These are phyloP conservation scores for Acleris literana DNA, from an alignment of 2,888 invertebrate genomes.

Conservation along the genomic window DNA sequence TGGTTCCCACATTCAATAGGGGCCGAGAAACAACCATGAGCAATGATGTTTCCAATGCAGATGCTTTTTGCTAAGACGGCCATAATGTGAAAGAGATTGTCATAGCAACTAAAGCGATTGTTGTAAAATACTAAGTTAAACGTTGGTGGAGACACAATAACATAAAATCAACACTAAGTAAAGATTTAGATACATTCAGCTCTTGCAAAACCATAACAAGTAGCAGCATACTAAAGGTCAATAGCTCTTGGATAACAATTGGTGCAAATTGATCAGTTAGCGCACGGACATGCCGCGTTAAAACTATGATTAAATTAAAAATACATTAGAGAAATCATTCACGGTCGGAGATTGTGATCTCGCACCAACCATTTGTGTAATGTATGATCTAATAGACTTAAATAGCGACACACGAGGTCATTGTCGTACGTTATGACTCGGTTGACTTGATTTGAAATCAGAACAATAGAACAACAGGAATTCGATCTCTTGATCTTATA, in stretches of 20 bases:
- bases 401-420: slow-evolving; percentile 36
- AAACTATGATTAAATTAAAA: slow-evolving; percentile 37
- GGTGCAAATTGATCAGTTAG: slow-evolving; percentile 35
- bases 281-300: slow-evolving; percentile 27
- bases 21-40: slow-evolving; percentile 24
- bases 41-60: slow-evolving; percentile 21
- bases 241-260: slow-evolving; percentile 33
- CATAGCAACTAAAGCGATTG: neutral
- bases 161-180: neutral
- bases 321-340: slow-evolving; percentile 37
- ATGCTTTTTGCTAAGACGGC: slow-evolving; percentile 19
- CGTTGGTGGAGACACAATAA: neutral
- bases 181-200: slow-evolving; percentile 4
- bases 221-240: slow-evolving; percentile 28
- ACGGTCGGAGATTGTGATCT: slow-evolving; percentile 37
- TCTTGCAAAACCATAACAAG: slow-evolving; percentile 25
- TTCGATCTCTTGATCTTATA: slow-evolving; percentile 34
- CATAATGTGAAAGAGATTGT: slow-evolving; percentile 3
- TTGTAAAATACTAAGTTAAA: neutral
- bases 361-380: slow-evolving; percentile 35
- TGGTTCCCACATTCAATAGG: slow-evolving; percentile 31
- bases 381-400: slow-evolving; percentile 38
- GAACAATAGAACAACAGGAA: slow-evolving; percentile 35
- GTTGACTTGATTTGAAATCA: slow-evolving; percentile 35
- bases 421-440: slow-evolving; percentile 35